Base-by-base conservation (phyloP, 2,888 invertebrate species). In the Drosophila nr. fundita region DNA sequence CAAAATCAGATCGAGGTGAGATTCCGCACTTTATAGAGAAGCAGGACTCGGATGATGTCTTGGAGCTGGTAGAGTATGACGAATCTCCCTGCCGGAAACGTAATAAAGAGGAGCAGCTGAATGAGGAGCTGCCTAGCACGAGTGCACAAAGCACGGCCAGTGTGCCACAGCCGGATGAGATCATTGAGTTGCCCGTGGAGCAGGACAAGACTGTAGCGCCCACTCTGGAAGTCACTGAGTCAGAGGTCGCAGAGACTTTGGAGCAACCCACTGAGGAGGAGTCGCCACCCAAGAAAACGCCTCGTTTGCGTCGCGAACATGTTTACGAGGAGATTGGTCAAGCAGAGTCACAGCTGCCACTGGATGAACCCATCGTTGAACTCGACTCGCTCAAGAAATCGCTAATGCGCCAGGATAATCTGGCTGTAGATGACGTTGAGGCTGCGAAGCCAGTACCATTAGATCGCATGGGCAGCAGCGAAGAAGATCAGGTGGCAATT, bases 321-420 rank as follows among this genome's bases (percentile, higher is more conserved):
- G 94, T 95, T 69, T 95, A 95, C 77, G 95, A 95, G 92, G 95
- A 95, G 72, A 95, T 95, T 76, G 95, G 94, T 7, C 90, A 84
- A 29, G 52, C 57, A 4, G 80, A 77, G 13, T 30, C 60, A 15
- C 74, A 48, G 29, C 62, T 59, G 27, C 67, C 32, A 27, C 48
- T 90, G 21, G 90, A 89, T 13, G 83, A 92, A 73, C 79, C 91
- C 15, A 89, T 89, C 6, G 73, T 91, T 11, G 90, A 83, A 34
- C 64, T 92, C 18, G 92, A 92, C 48, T 83, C 90, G 1, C 83
- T 93, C 0, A 93, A 92, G 69, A 84, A 92, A 58, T 93, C 93
- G 0, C 63, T 93, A 11, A 87, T 78, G 1, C 87, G 89, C 3
- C 92, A 93, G 68, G 93, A 93, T 57, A 21, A 94, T 93, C 91